phyloP scores from a whole-genome alignment of 2,797 vertebrate species.

The Aeoliscus strigatus region DNA sequence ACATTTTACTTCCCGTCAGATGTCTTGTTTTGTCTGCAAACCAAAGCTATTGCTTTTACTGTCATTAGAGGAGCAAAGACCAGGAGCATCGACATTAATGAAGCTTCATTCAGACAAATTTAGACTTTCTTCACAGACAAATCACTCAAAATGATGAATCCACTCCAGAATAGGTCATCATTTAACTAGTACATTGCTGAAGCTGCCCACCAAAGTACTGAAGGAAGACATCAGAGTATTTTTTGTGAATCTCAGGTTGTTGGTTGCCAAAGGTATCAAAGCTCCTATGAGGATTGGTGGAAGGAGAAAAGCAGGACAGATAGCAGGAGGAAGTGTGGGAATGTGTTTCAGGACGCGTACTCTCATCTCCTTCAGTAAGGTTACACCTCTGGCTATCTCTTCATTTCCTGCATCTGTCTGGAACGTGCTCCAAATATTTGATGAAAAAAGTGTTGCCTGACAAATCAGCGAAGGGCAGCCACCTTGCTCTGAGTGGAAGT shows the following conservation, averaged over 20 bases:
- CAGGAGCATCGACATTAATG: too few relatives aligned
- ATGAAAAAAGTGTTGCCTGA: constrained; percentile 26
- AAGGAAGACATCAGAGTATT: too few relatives aligned
- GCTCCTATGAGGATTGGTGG: constrained; percentile 1
- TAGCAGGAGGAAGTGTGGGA: constrained; percentile 40
- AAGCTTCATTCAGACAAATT: too few relatives aligned
- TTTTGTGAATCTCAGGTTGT: background rate
- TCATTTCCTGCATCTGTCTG: constrained; percentile 46
- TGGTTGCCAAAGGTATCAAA: background rate
- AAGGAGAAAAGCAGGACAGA: constrained; percentile 15
- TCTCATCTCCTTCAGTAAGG: constrained; percentile 45
- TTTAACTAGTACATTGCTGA: too few relatives aligned
- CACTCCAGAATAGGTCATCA: too few relatives aligned
- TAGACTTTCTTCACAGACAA: too few relatives aligned
- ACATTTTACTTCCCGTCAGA: too few relatives aligned
- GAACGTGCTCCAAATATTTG: constrained; percentile 45
- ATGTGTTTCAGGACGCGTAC: constrained; percentile 50
- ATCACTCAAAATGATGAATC: too few relatives aligned
- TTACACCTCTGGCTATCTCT: constrained; percentile 51
- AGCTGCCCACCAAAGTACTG: too few relatives aligned
- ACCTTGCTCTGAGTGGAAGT: constrained; percentile 30
- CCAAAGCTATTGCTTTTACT: too few relatives aligned
- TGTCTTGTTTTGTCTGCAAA: too few relatives aligned
- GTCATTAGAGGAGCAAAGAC: too few relatives aligned
- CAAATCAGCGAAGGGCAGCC: constrained; percentile 23